Percentiles rank a stretch among this genome's conserved stretches.
Evolutionary conservation across 1,140 invertebrate genomes (phyloP).

Genomic region (Colletes latitarsis): DNA sequence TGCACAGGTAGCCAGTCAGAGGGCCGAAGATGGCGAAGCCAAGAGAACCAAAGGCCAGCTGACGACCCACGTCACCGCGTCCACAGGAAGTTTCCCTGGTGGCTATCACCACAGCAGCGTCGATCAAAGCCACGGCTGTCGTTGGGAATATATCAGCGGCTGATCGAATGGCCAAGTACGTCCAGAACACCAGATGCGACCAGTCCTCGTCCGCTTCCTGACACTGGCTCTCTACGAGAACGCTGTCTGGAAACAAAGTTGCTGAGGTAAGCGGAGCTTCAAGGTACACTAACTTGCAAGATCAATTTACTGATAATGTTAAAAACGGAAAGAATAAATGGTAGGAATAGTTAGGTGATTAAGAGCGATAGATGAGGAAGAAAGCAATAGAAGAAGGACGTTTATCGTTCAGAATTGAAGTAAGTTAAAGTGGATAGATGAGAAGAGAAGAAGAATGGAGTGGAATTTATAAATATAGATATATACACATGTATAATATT

Average conservation of each 20-base stretch:
- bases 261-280: too few species aligned
- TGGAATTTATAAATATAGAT: too few species aligned
- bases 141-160: conserved; percentile 90
- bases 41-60: conserved; percentile 88
- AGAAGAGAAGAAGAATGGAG: too few species aligned
- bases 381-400: too few species aligned
- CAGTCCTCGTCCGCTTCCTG: conserved; percentile 66
- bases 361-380: too few species aligned
- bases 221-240: conserved; percentile 86
- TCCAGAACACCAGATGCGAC: conserved; percentile 81
- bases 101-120: conserved; percentile 89
- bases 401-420: too few species aligned
- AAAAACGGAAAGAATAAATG: too few species aligned
- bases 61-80: conserved; percentile 89
- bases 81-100: conserved; percentile 89
- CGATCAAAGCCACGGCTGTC: conserved; percentile 86
- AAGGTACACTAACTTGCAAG: too few species aligned
- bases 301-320: neutral
- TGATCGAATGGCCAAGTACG: conserved; percentile 86
- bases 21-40: conserved; percentile 88
- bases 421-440: too few species aligned
- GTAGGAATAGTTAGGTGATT: too few species aligned
- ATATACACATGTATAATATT: neutral
- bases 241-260: conserved; percentile 77
- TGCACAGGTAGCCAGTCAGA: conserved; percentile 82